A percentile compares a stretch with the other conserved stretches of the same genome.
Conservation (phyloP, 2,888 invertebrate genomes). For the Danaus chrysippus region DNA sequence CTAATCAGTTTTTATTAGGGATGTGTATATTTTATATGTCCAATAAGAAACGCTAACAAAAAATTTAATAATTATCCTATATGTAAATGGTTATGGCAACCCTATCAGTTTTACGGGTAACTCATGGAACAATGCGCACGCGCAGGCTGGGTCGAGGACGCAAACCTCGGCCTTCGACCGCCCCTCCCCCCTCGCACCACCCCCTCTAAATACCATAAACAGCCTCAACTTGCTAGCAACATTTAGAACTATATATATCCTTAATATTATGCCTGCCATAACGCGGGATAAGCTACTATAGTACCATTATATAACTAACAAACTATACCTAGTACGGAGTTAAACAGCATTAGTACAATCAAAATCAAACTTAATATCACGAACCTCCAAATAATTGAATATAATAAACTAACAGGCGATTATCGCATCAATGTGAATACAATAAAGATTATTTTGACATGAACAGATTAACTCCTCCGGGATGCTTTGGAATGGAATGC, state of each 20-base stretch:
- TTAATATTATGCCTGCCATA: neutral
- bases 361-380: too few relatives aligned
- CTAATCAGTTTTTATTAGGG: too few relatives aligned
- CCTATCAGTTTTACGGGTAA: constrained; percentile 32
- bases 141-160: constrained; percentile 68
- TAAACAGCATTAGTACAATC: too few relatives aligned
- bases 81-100: constrained; percentile 19
- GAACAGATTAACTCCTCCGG: constrained; percentile 13
- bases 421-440: constrained; percentile 14
- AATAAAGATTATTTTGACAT: constrained; percentile 28
- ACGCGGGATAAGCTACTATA: neutral
- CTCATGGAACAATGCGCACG: constrained; percentile 61
- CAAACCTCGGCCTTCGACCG: constrained; percentile 57
- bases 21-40: too few relatives aligned
- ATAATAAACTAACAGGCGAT: constrained; percentile 15
- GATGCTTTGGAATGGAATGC: constrained; percentile 28
- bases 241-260: neutral
- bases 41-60: too few relatives aligned
- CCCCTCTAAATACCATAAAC: constrained; percentile 21
- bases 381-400: constrained; percentile 5
- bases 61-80: too few relatives aligned
- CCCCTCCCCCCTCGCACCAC: constrained; percentile 24
- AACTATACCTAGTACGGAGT: too few relatives aligned
- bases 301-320: neutral
- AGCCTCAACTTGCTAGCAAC: constrained; percentile 6